Conservation (phyloP, 1,140 invertebrate species). For the Metaphire vulgaris region DNA sequence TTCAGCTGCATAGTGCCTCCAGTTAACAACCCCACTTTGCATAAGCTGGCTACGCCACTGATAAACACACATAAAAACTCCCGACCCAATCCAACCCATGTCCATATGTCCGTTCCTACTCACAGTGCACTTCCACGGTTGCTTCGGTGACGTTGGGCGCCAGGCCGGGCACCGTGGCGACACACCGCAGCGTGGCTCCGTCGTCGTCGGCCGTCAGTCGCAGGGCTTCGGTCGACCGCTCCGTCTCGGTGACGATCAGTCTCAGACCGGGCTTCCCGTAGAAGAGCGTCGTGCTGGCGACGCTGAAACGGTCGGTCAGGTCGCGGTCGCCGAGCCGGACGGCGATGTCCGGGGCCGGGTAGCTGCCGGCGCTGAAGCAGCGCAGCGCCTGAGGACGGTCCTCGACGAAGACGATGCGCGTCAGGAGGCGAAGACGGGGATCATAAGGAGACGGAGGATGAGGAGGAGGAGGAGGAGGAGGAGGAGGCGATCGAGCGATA, state of each 20-base stretch:
- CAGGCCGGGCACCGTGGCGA: background rate
- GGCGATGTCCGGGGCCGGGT: slow-evolving; percentile 25
- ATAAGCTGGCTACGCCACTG: no score
- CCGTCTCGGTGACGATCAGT: background rate
- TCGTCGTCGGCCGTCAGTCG: background rate
- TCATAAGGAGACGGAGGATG: background rate
- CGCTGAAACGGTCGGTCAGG: background rate
- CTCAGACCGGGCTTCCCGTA: background rate
- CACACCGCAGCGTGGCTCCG: background rate
- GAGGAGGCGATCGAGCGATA: no score
- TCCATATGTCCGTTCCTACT: no score
- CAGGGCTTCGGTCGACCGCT: background rate
- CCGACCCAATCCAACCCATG: no score
- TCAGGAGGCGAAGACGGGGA: background rate
- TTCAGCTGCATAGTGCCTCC: no score
- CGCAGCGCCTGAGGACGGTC: slow-evolving; percentile 16
- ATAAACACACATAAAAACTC: no score
- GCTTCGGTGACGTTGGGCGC: background rate
- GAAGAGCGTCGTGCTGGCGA: background rate
- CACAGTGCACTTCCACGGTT: background rate
- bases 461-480: no score
- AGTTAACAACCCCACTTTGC: no score
- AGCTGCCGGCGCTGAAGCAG: slow-evolving; percentile 25
- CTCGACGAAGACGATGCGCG: slow-evolving; percentile 25
- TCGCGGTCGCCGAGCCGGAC: background rate